These are phyloP conservation scores for Mormyrus hasselquistii DNA, from an alignment of 2,797 vertebrate species.

Conservation along the genomic window DNA sequence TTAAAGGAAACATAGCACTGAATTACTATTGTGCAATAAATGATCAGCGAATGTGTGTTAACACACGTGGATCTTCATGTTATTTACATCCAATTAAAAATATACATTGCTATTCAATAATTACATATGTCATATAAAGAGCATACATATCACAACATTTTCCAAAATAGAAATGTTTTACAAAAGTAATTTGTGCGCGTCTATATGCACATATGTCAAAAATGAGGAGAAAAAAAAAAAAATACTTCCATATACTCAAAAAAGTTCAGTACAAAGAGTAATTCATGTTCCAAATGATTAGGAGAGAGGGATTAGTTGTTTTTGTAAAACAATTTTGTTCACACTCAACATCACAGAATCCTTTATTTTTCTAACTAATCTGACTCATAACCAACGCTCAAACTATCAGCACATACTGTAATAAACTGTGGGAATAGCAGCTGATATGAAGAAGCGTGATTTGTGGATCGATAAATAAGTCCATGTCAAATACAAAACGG, in stretches of 20 bases:
- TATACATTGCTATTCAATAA: neutral
- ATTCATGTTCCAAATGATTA: neutral
- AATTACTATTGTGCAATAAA: constrained; percentile 1
- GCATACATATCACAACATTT: neutral
- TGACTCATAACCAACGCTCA: neutral
- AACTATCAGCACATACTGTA: neutral
- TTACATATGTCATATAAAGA: neutral
- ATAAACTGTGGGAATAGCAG: neutral
- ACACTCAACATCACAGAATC: neutral
- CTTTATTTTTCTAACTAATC: neutral
- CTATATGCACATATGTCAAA: neutral
- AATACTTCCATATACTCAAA: neutral
- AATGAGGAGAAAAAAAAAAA: neutral
- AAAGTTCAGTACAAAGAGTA: neutral
- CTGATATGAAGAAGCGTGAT: neutral
- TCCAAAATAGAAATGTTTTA: neutral
- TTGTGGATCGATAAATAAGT: neutral
- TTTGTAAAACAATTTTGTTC: neutral
- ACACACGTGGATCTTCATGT: neutral
- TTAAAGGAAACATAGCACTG: neutral
- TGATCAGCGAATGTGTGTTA: neutral
- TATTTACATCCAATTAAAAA: neutral
- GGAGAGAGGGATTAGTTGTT: neutral
- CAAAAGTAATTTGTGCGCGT: neutral
- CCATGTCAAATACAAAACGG: neutral